Evolutionary conservation across 1,140 invertebrate species (phyloP).

Genomic region (Magallana ariakensis): DNA sequence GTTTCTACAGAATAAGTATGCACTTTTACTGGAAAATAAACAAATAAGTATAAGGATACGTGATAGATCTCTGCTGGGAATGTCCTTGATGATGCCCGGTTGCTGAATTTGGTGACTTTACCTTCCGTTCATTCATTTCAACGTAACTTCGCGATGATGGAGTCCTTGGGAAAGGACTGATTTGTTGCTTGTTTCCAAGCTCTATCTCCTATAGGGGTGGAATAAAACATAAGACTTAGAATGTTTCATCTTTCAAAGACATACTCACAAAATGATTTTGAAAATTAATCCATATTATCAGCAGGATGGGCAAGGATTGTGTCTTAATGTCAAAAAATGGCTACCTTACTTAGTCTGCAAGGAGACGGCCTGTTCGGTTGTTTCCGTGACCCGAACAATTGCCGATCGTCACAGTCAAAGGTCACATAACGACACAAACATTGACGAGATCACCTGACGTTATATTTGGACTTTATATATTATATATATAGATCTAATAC

Average conservation of each 20-base stretch:
- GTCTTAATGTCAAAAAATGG: conserved; percentile 67
- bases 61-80: conserved; percentile 60
- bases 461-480: not conserved
- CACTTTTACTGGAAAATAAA: not conserved
- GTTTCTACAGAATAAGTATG: not conserved
- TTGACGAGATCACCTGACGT: conserved; percentile 3
- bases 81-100: conserved; percentile 67
- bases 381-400: conserved; percentile 57
- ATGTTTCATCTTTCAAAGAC: conserved; percentile 56
- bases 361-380: conserved; percentile 69
- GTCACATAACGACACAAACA: not conserved
- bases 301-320: conserved; percentile 56
- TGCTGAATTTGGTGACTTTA: conserved; percentile 68
- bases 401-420: conserved; percentile 27
- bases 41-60: conserved; percentile 59
- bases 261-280: conserved; percentile 56
- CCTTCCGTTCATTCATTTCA: conserved; percentile 73
- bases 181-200: conserved; percentile 74
- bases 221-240: conserved; percentile 57
- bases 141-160: conserved; percentile 68
- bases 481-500: no score
- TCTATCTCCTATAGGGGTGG: conserved; percentile 70
- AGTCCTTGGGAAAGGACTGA: conserved; percentile 70
- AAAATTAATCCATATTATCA: conserved; percentile 26
- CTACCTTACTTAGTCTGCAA: conserved; percentile 71